phyloP scores from a whole-genome alignment of 2,888 invertebrate species.

The Plebejus argus region DNA sequence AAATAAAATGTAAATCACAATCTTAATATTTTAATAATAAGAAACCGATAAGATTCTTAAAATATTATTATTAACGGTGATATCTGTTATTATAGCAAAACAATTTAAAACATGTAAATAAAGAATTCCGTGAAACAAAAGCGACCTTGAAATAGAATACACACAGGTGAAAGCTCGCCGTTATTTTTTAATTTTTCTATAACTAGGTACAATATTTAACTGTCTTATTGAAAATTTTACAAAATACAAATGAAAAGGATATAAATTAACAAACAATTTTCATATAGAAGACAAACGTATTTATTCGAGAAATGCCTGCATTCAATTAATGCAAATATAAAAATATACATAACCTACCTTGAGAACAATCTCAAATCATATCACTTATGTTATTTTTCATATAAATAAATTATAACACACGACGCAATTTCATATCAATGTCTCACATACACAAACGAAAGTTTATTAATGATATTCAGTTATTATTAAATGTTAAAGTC shows the following conservation, averaged over 20 bases:
- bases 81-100: slow-evolving; percentile 3
- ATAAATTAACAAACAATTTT: not conserved
- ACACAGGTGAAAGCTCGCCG: too few relatives aligned
- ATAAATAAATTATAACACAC: slow-evolving; percentile 22
- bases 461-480: slow-evolving; percentile 39
- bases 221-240: not conserved
- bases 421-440: slow-evolving; percentile 38
- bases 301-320: slow-evolving; percentile 2
- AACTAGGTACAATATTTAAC: too few relatives aligned
- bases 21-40: not conserved
- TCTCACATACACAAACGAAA: slow-evolving; percentile 38
- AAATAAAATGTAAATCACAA: slow-evolving; percentile 10
- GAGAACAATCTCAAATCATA: slow-evolving; percentile 30
- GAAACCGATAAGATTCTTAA: slow-evolving; percentile 12
- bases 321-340: slow-evolving; percentile 3
- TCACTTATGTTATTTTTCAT: slow-evolving; percentile 28
- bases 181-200: too few relatives aligned
- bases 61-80: not conserved
- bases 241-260: not conserved
- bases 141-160: too few relatives aligned
- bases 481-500: slow-evolving; percentile 37
- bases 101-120: not conserved
- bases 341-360: slow-evolving; percentile 28
- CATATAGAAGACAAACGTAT: slow-evolving; percentile 3
- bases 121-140: not conserved